A percentile compares a stretch with the other conserved stretches of the same genome.
Conservation (phyloP, 1,140 invertebrate genomes). For the Chrysomallon squamiferum region DNA sequence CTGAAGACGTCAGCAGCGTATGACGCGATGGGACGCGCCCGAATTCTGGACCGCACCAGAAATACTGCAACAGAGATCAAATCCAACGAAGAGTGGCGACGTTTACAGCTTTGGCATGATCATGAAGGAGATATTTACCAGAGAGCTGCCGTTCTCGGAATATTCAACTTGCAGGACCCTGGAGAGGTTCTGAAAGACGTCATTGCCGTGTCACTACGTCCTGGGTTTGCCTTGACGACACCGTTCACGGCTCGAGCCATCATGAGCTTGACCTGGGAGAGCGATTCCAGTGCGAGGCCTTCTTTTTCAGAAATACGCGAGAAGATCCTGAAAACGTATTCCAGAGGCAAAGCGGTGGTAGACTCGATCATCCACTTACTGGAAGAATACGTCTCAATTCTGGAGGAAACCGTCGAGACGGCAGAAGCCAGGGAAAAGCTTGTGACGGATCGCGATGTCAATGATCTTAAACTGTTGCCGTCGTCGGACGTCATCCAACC, state of each 20-base stretch:
- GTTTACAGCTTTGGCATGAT: conserved; percentile 33
- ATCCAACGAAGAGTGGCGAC: conserved; percentile 10
- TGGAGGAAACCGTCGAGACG: no score
- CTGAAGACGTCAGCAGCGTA: not conserved
- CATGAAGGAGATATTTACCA: conserved; percentile 32
- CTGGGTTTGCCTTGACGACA: conserved; percentile 10
- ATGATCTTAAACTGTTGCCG: no score
- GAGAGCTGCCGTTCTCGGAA: conserved; percentile 30
- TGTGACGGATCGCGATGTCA: no score
- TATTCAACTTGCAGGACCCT: conserved; percentile 12
- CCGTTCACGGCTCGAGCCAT: conserved; percentile 18
- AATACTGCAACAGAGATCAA: conserved; percentile 14
- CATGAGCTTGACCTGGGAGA: conserved; percentile 31
- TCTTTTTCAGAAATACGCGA: conserved; percentile 2
- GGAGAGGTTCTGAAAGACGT: conserved; percentile 32
- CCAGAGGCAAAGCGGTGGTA: no score
- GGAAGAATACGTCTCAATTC: no score
- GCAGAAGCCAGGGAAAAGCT: no score
- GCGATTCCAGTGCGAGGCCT: conserved; percentile 17
- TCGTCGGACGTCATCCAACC: no score
- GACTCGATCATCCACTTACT: no score
- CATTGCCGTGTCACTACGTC: conserved; percentile 22
- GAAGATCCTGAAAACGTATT: no score
- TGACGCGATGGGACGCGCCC: not conserved
- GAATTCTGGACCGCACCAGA: conserved; percentile 40